These are phyloP conservation scores for Schrankia costaestrigalis DNA, from an alignment of 2,888 invertebrate species.

Conservation along the genomic window DNA sequence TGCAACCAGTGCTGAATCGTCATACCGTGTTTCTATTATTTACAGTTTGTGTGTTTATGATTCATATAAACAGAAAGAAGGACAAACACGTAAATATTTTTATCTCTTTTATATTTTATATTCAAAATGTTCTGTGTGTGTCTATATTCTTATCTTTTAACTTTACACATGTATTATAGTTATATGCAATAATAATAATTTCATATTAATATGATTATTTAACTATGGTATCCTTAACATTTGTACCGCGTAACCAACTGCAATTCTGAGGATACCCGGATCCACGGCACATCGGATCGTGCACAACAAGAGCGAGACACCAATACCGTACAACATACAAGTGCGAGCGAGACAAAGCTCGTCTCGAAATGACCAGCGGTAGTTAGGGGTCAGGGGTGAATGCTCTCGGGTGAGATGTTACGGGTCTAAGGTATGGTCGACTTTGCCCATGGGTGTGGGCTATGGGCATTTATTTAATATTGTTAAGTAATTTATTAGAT, in stretches of 20 bases:
- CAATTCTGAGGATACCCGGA: slow-evolving; percentile 77
- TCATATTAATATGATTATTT: background rate
- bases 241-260: slow-evolving; percentile 54
- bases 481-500: background rate
- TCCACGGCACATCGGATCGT: slow-evolving; percentile 70
- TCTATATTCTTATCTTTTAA: too few relatives aligned
- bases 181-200: background rate
- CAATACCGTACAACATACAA: slow-evolving; percentile 11
- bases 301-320: slow-evolving; percentile 52
- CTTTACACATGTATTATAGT: too few relatives aligned
- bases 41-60: too few relatives aligned
- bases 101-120: too few relatives aligned
- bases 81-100: too few relatives aligned
- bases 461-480: slow-evolving; percentile 11
- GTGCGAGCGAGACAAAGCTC: slow-evolving; percentile 45
- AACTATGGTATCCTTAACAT: slow-evolving; percentile 25
- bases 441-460: slow-evolving; percentile 44
- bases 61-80: too few relatives aligned
- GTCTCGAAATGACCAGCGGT: slow-evolving; percentile 74
- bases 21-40: too few relatives aligned
- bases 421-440: slow-evolving; percentile 34
- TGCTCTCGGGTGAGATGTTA: slow-evolving; percentile 71
- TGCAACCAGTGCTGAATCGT: too few relatives aligned
- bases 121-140: too few relatives aligned
- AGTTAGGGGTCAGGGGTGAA: slow-evolving; percentile 78